Evolutionary conservation across 2,113 vertebrate species (phyloP), one percentile per base, ranked within the genome.

Genomic region (Mugil cephalus): DNA sequence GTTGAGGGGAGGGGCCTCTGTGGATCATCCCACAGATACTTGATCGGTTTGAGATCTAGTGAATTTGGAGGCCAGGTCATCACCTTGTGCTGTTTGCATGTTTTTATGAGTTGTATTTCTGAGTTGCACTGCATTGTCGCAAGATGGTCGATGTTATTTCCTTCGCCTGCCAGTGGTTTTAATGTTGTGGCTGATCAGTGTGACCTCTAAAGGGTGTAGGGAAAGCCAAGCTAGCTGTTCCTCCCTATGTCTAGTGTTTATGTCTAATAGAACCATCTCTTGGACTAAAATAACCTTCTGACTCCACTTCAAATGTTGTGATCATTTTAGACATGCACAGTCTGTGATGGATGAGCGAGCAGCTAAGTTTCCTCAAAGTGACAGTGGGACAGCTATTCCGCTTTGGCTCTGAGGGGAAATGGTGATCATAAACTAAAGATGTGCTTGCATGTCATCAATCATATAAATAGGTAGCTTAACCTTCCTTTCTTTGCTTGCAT

Each of bases 241-340:
- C 13, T 0, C 9, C n/a, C 21, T 13, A 3, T 30, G 43, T 53
- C 5, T 21, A 15, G 8, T 54, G 1, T 54, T 30, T 8, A 42
- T 10, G 38, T 6, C 18, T 46, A 36, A 3, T 0, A 15, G 8
- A 0, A 34, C 2, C 0, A 7, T n/a, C 14, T 24, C 10, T n/a
- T 40, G 19, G 3, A 64, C 18, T 65, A 42, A 54, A 72, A 72
- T 40, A 9, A 36, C 53, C 4, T 14, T 61, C 34, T 54, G 10
- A 30, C 11, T 60, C 10, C 2, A 40, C 59, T n/a, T 36, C 34
- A 34, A 50, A 40, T 38, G 7, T 1, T 45, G 15, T 13, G 13
- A 54, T 54, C 17, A n/a, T 43, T 35, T 47, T 17, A 56, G 36
- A 67, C 46, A 11, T 30, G 24, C 17, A 8, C 14, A 45, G 3